Conservation (phyloP, 2,797 vertebrate species). For the Vireo griseus region DNA sequence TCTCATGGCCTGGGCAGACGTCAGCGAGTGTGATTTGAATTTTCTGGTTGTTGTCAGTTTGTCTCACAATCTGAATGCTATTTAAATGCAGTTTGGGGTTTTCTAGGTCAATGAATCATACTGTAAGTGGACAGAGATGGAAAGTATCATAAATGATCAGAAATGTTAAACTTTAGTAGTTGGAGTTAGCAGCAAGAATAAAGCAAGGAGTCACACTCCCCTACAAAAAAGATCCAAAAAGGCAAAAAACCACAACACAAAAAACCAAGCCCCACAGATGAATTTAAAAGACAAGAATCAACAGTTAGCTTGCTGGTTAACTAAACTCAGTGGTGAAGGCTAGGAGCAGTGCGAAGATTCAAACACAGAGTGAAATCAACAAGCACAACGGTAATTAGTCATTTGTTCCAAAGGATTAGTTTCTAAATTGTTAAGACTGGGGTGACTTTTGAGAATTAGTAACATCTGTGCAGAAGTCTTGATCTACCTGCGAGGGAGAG, state of each 20-base stretch:
- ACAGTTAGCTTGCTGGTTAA: constrained; percentile 50
- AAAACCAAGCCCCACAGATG: neutral
- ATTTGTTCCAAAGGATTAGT: constrained; percentile 81
- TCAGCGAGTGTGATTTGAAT: neutral
- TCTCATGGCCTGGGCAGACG: neutral
- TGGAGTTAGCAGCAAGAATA: constrained; percentile 52
- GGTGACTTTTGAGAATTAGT: constrained; percentile 79
- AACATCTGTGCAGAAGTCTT: constrained; percentile 76
- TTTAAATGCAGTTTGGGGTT: constrained; percentile 61
- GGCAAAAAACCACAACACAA: neutral
- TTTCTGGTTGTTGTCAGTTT: constrained; percentile 53
- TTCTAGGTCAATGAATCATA: constrained; percentile 71
- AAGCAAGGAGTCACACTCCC: constrained; percentile 38
- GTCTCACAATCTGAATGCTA: constrained; percentile 57
- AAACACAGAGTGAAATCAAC: constrained; percentile 68
- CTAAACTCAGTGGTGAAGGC: constrained; percentile 36
- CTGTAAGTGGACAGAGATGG: constrained; percentile 55
- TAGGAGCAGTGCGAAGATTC: constrained; percentile 60
- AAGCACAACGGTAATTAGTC: constrained; percentile 74
- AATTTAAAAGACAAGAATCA: constrained; percentile 50
- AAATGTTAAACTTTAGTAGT: constrained; percentile 49
- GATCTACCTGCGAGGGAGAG: constrained; percentile 93
- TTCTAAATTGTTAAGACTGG: constrained; percentile 78
- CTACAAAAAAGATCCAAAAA: constrained; percentile 19
- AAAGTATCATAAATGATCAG: constrained; percentile 45